phyloP scores from a whole-genome alignment of 2,113 vertebrate species.

The Tyto alba region DNA sequence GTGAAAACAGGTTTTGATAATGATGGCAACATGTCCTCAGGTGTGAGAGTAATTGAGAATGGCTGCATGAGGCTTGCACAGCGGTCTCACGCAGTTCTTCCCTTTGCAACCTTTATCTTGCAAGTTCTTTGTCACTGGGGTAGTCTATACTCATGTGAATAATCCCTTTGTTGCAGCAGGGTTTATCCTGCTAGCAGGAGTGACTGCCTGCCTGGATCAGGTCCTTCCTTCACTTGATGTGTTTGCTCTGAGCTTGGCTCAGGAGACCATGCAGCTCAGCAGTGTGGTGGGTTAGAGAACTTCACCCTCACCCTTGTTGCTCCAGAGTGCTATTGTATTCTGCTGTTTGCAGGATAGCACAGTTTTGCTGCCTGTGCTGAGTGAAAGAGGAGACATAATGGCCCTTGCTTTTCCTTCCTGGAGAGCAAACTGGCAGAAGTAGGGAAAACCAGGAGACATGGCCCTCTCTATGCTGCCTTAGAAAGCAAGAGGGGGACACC shows the following conservation, averaged over 20 bases:
- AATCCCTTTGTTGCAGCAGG: background rate
- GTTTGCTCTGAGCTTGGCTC: background rate
- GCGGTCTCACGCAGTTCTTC: background rate
- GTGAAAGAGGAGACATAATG: background rate
- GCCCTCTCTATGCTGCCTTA: background rate
- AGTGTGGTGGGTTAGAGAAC: fast-evolving
- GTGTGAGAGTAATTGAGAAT: background rate
- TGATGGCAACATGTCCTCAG: background rate
- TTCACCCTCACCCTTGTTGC: background rate
- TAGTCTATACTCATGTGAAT: background rate
- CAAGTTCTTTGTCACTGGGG: background rate
- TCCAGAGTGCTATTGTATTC: background rate
- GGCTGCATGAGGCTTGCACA: fast-evolving
- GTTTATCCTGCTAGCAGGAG: background rate
- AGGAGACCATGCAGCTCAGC: background rate
- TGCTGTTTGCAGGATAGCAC: too few species aligned
- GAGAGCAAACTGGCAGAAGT: background rate
- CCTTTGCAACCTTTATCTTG: background rate
- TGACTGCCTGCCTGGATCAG: background rate
- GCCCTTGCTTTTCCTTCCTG: background rate
- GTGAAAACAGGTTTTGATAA: background rate
- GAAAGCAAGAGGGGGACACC: background rate
- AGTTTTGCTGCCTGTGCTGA: background rate
- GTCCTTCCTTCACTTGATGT: background rate
- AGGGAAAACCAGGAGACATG: background rate